These are phyloP conservation scores for Chaunax sp. DNA, from an alignment of 2,797 vertebrate genomes.

Conservation along the genomic window DNA sequence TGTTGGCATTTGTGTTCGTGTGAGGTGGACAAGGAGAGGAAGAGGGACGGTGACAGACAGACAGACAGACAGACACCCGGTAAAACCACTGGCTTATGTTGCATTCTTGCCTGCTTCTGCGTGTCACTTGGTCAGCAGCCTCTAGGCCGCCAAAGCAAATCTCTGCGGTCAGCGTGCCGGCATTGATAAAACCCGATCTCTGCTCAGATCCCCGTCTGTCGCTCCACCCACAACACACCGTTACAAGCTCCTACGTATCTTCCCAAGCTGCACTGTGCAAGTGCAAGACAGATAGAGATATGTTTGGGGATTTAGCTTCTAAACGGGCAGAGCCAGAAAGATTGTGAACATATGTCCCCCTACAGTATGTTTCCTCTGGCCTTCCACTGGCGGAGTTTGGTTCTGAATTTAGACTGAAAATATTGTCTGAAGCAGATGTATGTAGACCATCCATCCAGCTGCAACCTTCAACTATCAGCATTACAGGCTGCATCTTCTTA, in stretches of 20 bases:
- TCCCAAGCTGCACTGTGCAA: constrained; percentile 52
- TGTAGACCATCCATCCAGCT: constrained; percentile 3
- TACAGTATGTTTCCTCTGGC: too few relatives aligned
- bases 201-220: constrained; percentile 35
- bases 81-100: constrained; percentile 9
- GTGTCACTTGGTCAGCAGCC: constrained; percentile 29
- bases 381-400: too few relatives aligned
- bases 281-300: constrained; percentile 52
- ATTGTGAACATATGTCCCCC: constrained; percentile 43
- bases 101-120: constrained; percentile 15
- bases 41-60: background rate
- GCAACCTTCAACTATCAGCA: constrained; percentile 5
- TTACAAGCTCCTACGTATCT: constrained; percentile 65
- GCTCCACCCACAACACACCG: constrained; percentile 35
- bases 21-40: too few relatives aligned
- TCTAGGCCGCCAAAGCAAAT: constrained; percentile 46
- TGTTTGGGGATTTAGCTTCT: constrained; percentile 52
- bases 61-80: background rate
- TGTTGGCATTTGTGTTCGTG: too few relatives aligned
- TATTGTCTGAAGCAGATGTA: constrained; percentile 4
- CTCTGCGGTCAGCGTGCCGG: constrained; percentile 38
- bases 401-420: constrained; percentile 24
- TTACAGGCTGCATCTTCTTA: constrained; percentile 22
- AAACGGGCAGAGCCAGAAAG: constrained; percentile 44
- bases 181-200: constrained; percentile 70